Conservation (phyloP, 2,113 vertebrate genomes). For the Donacobius atricapilla region DNA sequence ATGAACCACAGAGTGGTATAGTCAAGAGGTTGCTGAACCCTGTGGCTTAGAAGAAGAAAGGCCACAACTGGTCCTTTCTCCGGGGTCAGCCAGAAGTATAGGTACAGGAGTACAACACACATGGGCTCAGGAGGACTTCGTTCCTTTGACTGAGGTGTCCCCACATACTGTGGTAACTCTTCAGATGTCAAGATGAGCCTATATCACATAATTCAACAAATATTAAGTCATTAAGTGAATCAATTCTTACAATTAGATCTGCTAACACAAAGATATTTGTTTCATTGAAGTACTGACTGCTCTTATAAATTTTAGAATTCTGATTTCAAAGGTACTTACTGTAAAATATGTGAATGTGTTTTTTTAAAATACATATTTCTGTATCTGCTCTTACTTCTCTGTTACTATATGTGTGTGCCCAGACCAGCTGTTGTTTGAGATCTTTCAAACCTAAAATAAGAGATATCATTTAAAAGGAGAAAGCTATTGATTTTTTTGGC, state of each 20-base stretch:
- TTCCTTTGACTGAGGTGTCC: not conserved
- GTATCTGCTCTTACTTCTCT: not conserved
- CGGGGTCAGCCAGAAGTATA: not conserved
- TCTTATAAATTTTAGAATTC: not conserved
- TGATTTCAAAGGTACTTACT: not conserved
- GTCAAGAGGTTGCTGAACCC: not conserved
- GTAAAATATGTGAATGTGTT: not conserved
- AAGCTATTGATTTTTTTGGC: not conserved
- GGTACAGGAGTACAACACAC: accelerated
- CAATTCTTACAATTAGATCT: not conserved
- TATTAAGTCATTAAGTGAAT: not conserved
- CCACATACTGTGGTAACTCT: too few species aligned
- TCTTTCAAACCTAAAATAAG: not conserved
- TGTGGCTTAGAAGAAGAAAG: not conserved
- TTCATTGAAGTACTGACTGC: not conserved
- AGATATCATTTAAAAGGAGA: not conserved
- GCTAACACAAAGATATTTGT: not conserved
- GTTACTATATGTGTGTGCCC: not conserved
- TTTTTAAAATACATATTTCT: not conserved
- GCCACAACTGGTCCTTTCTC: not conserved
- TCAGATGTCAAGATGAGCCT: not conserved
- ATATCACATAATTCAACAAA: not conserved
- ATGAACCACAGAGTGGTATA: not conserved
- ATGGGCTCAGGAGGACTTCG: accelerated
- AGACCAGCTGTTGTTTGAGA: not conserved